phyloP scores from a whole-genome alignment of 1,140 invertebrate genomes.

The Mactra quadrangularis region DNA sequence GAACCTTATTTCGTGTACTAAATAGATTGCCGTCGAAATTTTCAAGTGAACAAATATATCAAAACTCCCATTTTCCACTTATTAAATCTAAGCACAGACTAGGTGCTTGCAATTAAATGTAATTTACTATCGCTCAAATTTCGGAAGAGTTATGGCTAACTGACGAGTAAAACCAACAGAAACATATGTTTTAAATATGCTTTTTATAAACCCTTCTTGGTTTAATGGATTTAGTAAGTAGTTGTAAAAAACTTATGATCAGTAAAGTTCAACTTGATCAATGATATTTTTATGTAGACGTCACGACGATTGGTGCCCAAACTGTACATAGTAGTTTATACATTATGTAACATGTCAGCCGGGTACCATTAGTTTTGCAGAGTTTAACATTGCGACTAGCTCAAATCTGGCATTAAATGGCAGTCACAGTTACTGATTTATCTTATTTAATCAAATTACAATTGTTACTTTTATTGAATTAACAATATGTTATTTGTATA shows the following conservation, averaged over 20 bases:
- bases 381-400: too few species aligned
- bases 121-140: slow-evolving; percentile 42
- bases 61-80: slow-evolving; percentile 27
- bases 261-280: background rate
- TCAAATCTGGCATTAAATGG: too few species aligned
- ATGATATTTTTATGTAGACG: too few species aligned
- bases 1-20: background rate
- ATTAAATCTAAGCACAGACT: slow-evolving; percentile 27
- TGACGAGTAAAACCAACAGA: background rate
- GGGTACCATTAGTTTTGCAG: too few species aligned
- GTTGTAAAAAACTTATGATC: slow-evolving; percentile 2
- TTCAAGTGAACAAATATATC: slow-evolving; percentile 13
- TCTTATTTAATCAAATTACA: too few species aligned
- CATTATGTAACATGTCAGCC: too few species aligned
- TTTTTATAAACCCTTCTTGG: slow-evolving; percentile 1
- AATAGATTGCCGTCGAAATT: slow-evolving; percentile 14
- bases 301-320: too few species aligned
- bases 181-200: slow-evolving; percentile 46
- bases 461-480: too few species aligned
- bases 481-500: too few species aligned
- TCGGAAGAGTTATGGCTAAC: slow-evolving; percentile 14
- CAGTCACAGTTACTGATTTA: too few species aligned
- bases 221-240: slow-evolving; percentile 14
- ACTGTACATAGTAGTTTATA: too few species aligned
- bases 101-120: slow-evolving; percentile 38